These are phyloP conservation scores for Chalcis sispes DNA, from an alignment of 2,888 invertebrate species.

Conservation along the genomic window DNA sequence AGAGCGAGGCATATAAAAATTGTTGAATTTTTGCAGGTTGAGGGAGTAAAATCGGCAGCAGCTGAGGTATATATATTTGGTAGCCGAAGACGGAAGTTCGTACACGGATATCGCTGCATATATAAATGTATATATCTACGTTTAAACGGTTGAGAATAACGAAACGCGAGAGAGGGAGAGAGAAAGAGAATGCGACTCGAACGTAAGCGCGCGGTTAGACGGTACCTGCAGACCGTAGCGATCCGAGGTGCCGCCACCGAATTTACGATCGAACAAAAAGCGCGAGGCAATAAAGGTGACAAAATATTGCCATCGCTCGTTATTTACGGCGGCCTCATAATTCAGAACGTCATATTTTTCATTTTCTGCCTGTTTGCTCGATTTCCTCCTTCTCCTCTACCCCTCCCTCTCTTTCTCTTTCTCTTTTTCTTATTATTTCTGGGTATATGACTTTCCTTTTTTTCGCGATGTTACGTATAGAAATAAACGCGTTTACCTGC, in stretches of 20 bases:
- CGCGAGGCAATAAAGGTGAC: conserved; percentile 71
- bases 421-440: too few species aligned
- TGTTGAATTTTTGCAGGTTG: background rate
- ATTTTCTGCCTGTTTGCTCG: background rate
- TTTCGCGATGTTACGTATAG: background rate
- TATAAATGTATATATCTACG: background rate
- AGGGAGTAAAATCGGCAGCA: background rate
- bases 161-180: too few species aligned
- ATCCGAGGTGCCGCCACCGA: conserved; percentile 69
- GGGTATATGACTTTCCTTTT: too few species aligned
- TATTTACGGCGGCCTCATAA: conserved; percentile 67
- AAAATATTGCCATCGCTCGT: conserved; percentile 72
- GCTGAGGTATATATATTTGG: background rate
- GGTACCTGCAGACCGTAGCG: conserved; percentile 30
- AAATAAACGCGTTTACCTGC: background rate
- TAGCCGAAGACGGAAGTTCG: background rate
- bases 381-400: background rate
- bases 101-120: background rate
- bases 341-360: conserved; percentile 29
- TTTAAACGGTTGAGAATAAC: too few species aligned
- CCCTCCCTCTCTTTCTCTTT: background rate
- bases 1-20: background rate
- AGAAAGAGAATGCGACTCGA: too few species aligned
- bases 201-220: conserved; percentile 6
- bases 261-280: conserved; percentile 72